Conservation (phyloP, 2,888 invertebrate species). For the Sphaerophoria taeniata region DNA sequence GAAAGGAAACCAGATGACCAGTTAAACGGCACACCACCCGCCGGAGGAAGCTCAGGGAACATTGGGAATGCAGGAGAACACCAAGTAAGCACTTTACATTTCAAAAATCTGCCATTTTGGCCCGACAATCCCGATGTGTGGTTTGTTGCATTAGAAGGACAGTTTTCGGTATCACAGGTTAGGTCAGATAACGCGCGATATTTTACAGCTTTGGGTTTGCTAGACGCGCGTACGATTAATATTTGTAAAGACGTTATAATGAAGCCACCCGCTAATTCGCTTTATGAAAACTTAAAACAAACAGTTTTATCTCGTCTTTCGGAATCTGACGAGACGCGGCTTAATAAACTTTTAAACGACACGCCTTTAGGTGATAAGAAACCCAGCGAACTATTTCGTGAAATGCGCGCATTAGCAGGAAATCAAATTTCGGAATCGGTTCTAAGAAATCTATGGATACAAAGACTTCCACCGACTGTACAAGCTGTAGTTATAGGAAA, state of each 20-base stretch:
- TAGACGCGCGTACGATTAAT: slow-evolving; percentile 12
- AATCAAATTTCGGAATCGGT: slow-evolving; percentile 20
- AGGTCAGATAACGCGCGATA: slow-evolving; percentile 16
- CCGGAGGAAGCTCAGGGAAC: slow-evolving; percentile 2
- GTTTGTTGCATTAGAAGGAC: slow-evolving; percentile 14
- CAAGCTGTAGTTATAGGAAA: slow-evolving; percentile 14
- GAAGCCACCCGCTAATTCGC: background rate
- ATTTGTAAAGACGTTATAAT: slow-evolving; percentile 3
- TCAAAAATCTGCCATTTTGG: slow-evolving; percentile 32
- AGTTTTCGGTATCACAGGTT: slow-evolving; percentile 11
- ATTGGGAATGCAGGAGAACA: background rate
- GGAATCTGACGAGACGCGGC: slow-evolving; percentile 14
- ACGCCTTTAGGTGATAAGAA: background rate
- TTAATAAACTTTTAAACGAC: slow-evolving; percentile 18
- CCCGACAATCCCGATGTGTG: slow-evolving; percentile 20
- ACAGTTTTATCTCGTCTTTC: slow-evolving; percentile 5
- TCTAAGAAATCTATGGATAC: slow-evolving; percentile 20
- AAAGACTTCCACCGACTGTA: background rate
- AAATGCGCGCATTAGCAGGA: slow-evolving; percentile 14
- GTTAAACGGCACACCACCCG: background rate
- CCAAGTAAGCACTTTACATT: slow-evolving; percentile 18
- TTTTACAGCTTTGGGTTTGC: background rate
- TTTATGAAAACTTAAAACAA: slow-evolving; percentile 18
- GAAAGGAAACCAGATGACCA: background rate
- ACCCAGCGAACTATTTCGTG: slow-evolving; percentile 3